Base-by-base conservation (phyloP, 2,888 invertebrate genomes). In the Drosophila parthenogenetica region DNA sequence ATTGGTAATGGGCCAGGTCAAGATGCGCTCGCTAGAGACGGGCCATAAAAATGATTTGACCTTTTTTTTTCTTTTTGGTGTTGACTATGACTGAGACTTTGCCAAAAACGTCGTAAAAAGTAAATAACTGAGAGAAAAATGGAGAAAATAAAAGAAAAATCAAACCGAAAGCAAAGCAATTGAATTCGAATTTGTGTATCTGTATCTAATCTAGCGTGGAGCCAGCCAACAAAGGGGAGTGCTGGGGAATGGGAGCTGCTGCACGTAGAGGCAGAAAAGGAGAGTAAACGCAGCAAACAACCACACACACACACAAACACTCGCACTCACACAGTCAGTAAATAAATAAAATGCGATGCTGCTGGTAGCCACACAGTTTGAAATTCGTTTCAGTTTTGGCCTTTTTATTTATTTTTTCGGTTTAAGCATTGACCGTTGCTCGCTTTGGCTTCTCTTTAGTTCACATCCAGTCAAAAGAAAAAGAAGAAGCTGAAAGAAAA, bases 191-290 rank as follows among this genome's bases (percentile, higher is more conserved):
- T 75, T 75, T 81, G 67, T 82, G 81, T 80, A 81, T 82, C 83
- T 86, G 82, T 83, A 83, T 84, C 83, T 83, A 83, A 83, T 83
- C 87, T 81, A 84, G 81, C 87, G 71, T 84, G 81, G 70, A 78
- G 72, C 76, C 79, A 77, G 54, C 64, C 69, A 69, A 69, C 77
- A 74, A 77, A 61, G 59, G 57, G 65, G n/a, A 7, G 22, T 3
- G 11, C 13, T 0, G 14, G 10, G 3, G 11, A 7, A 40, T n/a
- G 25, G n/a, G n/a, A 8, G 29, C 29, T 29, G 58, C 43, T 58
- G 67, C 67, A 83, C 79, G 87, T 77, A 79, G 79, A 69, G 69
- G 71, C 63, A 77, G 81, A 87, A 83, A 87, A 79, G 82, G 84
- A 82, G 87, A 82, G 82, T 83, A 81, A 84, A 70, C 83, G 81